Conservation (phyloP, 1,140 invertebrate genomes). For the Zophobas morio region DNA sequence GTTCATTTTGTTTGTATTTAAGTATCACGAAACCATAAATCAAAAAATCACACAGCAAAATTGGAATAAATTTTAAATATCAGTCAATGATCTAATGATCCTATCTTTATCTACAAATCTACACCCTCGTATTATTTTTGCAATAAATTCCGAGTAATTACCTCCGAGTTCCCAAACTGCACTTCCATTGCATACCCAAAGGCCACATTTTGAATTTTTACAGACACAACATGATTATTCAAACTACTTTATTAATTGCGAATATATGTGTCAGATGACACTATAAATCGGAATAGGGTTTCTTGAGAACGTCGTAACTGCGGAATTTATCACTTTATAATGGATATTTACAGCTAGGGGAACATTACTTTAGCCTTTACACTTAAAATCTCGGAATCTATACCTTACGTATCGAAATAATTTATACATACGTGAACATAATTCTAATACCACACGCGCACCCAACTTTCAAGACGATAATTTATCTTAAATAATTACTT, state of each 20-base stretch:
- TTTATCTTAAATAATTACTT: constrained; percentile 2
- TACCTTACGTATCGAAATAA: constrained; percentile 19
- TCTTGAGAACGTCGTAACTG: constrained; percentile 53
- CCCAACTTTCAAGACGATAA: constrained; percentile 7
- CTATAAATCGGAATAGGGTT: constrained; percentile 54
- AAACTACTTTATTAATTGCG: constrained; percentile 53
- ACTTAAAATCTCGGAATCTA: constrained; percentile 39
- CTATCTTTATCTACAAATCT: too few relatives aligned
- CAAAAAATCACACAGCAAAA: too few relatives aligned
- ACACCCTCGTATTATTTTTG: too few relatives aligned
- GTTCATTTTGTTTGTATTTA: too few relatives aligned
- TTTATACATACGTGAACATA: constrained; percentile 34
- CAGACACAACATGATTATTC: constrained; percentile 15
- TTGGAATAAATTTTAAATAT: too few relatives aligned
- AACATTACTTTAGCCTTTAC: constrained; percentile 52
- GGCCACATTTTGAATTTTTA: background rate
- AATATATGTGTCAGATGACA: constrained; percentile 45
- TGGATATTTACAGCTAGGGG: constrained; percentile 53
- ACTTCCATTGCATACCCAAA: too few relatives aligned
- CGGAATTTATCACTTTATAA: constrained; percentile 55
- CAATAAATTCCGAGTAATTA: too few relatives aligned
- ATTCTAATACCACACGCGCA: constrained; percentile 27
- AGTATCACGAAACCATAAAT: too few relatives aligned
- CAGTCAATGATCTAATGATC: too few relatives aligned
- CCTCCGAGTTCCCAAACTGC: too few relatives aligned